Base-by-base conservation (phyloP, 37 sponge, comb jelly and placozoan species). In the Agelas oroides region DNA sequence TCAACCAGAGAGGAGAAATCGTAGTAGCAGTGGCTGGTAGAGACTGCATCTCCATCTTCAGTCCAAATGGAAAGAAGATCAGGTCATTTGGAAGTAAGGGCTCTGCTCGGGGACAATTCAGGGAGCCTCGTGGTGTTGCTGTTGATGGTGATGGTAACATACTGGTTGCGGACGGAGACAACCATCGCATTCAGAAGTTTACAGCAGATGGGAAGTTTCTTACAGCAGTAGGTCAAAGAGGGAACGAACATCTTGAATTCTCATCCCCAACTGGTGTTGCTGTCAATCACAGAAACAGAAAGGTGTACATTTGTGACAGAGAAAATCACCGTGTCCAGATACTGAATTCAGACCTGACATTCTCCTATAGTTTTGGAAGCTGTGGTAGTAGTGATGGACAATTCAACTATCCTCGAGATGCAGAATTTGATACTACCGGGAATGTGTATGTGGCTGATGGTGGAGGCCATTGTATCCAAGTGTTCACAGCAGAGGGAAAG, bases 141-240 rank as follows among this genome's bases (percentile, higher is more conserved):
- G 13, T 83, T 27, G 83, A 83, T 53, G 32, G 35, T 13, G 61
- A 73, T 36, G 83, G 64, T 12, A 62, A 83, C 24, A 46, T 83
- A 18, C 6, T 73, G 12, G 83, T 83, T 23, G 53, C 60, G 13
- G 83, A 83, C 18, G 6, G 19, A 21, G 16, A 32, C 39, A 72
- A 83, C 61, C 60, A 72, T 61, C 83, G 74, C 32, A 67, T 83
- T 41, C 91, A 86, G 59, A 68, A 75, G 70, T 85, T 91, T 64
- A 81, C 86, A 5, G 24, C 76, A 24, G 77, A 86, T 0, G 86
- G 86, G 18, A 16, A 60, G 34, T 86, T 75, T 59, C 53, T 86
- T 24, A 76, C 36, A 21, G 33, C 82, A 2, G 52, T 78, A 8
- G 87, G 87, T 1, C 36, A 58, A 8, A 70, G 32, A 28, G 79